Evolutionary conservation across 2,888 invertebrate genomes (phyloP).

Genomic region (Stenodema calcarata): DNA sequence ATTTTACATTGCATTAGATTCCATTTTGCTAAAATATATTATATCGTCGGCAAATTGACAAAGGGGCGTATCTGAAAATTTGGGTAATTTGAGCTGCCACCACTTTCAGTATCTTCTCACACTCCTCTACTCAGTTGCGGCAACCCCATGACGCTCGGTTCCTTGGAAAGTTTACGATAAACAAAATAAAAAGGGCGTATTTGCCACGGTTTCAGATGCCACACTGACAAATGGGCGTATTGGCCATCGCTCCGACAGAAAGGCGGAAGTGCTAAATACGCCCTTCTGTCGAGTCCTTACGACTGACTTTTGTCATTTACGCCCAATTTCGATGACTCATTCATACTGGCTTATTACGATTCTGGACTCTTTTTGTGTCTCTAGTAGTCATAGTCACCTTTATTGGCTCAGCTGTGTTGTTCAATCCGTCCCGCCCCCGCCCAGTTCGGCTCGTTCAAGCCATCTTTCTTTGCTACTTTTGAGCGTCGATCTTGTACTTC

Average conservation of each 20-base stretch:
- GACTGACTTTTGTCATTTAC: slow-evolving; percentile 10
- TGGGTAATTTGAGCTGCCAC: neutral
- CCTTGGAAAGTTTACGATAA: neutral
- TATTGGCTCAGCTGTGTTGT: slow-evolving; percentile 7
- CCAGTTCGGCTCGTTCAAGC: neutral
- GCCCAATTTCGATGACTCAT: neutral
- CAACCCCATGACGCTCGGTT: neutral
- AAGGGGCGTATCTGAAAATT: slow-evolving; percentile 24
- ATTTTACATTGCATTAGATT: too few relatives aligned
- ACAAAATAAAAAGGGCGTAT: neutral
- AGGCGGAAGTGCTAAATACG: slow-evolving; percentile 14
- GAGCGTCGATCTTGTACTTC: neutral
- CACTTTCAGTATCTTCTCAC: neutral
- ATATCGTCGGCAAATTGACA: slow-evolving; percentile 28
- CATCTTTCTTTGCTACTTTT: neutral
- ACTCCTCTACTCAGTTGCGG: neutral
- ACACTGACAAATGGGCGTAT: neutral
- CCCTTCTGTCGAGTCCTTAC: neutral
- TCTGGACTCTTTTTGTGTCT: neutral
- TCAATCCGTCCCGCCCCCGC: neutral
- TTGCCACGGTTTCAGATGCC: neutral
- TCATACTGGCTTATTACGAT: neutral
- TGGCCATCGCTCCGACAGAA: neutral
- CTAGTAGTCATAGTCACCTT: neutral
- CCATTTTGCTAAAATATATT: too few relatives aligned